These are phyloP conservation scores for Cistogaster globosa DNA, from an alignment of 2,888 invertebrate genomes.

Conservation along the genomic window DNA sequence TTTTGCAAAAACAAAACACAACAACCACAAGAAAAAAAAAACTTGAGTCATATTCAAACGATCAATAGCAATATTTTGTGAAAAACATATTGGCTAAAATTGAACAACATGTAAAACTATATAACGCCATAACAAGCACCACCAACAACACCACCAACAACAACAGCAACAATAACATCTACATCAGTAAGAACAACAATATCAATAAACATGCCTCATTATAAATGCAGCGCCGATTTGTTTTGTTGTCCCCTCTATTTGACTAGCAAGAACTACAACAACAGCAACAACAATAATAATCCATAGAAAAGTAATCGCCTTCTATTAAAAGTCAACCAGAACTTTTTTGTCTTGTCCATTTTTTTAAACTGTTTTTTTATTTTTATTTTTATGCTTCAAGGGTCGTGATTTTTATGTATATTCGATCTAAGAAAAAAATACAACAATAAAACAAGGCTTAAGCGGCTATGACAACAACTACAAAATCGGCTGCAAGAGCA, in stretches of 20 bases:
- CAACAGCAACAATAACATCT: conserved; percentile 38
- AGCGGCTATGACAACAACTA: conserved; percentile 42
- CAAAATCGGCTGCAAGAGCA: conserved; percentile 40
- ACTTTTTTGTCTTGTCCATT: conserved; percentile 41
- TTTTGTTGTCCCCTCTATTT: conserved; percentile 71
- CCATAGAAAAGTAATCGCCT: conserved; percentile 64
- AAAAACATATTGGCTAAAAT: conserved; percentile 52
- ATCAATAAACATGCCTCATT: conserved; percentile 76
- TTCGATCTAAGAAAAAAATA: conserved; percentile 28
- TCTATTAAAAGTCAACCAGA: conserved; percentile 62
- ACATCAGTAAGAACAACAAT: conserved; percentile 68
- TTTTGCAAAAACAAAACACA: conserved; percentile 1
- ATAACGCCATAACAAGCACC: conserved; percentile 34
- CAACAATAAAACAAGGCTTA: conserved; percentile 58
- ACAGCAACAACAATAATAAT: conserved; percentile 19
- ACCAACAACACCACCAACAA: conserved; percentile 31
- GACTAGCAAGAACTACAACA: conserved; percentile 45
- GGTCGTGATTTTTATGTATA: conserved; percentile 69
- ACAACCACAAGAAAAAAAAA: background rate
- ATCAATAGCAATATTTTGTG: conserved; percentile 37
- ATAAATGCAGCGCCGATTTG: conserved; percentile 74
- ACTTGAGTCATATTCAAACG: conserved; percentile 37
- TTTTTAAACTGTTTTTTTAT: background rate
- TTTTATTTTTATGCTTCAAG: conserved; percentile 62
- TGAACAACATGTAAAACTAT: conserved; percentile 40